A percentile compares a stretch with the other conserved stretches of the same genome.
Evolutionary conservation across 2,797 vertebrate genomes (phyloP).

Genomic region (Ataeniobius toweri): DNA sequence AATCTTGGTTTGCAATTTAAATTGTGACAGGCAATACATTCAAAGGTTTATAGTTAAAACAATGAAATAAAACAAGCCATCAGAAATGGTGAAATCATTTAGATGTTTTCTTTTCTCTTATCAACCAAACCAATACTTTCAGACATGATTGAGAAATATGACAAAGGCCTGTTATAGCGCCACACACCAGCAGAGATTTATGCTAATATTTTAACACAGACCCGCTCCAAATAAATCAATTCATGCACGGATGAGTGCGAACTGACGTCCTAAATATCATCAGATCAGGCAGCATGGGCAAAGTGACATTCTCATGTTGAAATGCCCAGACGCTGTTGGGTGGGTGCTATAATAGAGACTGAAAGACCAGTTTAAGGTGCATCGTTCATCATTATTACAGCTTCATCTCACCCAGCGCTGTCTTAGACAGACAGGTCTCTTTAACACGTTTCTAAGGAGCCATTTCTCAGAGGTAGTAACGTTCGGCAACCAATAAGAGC

Average conservation of each 20-base stretch:
- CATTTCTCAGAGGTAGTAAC: slow-evolving; percentile 55
- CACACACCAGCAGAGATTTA: slow-evolving; percentile 44
- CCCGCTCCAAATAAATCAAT: slow-evolving; percentile 55
- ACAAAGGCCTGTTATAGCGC: slow-evolving; percentile 42
- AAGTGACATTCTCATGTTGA: slow-evolving; percentile 51
- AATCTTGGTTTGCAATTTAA: background rate
- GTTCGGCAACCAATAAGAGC: slow-evolving; percentile 52
- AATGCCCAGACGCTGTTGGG: slow-evolving; percentile 38
- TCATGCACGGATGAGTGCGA: slow-evolving; percentile 49
- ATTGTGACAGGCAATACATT: background rate
- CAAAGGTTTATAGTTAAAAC: background rate
- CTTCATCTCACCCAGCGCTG: slow-evolving; percentile 25
- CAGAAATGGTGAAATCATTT: background rate
- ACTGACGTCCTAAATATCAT: slow-evolving; percentile 56
- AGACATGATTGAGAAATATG: slow-evolving; percentile 33
- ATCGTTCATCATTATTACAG: slow-evolving; percentile 63
- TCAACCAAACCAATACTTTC: slow-evolving; percentile 19
- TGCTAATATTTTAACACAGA: slow-evolving; percentile 56
- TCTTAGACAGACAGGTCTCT: slow-evolving; percentile 55
- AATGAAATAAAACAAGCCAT: background rate
- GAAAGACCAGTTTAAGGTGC: slow-evolving; percentile 38
- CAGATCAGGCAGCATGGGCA: slow-evolving; percentile 46
- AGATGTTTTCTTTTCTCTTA: slow-evolving; percentile 9
- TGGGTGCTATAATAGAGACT: slow-evolving; percentile 38
- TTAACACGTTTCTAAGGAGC: slow-evolving; percentile 57